Base-by-base conservation (phyloP, 2,113 vertebrate genomes). In the Oryzias curvinotus region DNA sequence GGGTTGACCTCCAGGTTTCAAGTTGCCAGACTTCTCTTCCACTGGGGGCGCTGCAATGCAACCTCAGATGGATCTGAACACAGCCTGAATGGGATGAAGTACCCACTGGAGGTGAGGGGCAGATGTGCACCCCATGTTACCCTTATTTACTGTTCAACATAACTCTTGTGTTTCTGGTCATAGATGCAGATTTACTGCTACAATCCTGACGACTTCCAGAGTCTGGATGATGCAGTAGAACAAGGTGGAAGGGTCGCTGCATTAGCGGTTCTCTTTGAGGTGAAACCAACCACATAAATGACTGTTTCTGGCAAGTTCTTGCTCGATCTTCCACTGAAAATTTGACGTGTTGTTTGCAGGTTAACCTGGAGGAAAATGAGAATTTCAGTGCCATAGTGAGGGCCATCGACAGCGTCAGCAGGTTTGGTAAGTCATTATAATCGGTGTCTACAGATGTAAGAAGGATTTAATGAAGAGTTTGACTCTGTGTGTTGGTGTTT, bases 121-220 rank as follows among this genome's bases (percentile, higher is more conserved):
- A 3, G 10, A 6, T 7, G 25, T 1, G 14, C 8, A n/a, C 17
- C 18, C 4, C 4, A 12, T 19, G 4, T 30, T 44, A 52, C 48
- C 15, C 5, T 48, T 1, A 67, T 41, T 26, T 41, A 49, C 17
- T 42, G 21, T 14, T 25, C 1, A 3, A 0, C 21, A 41, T 75
- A 4, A 68, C 52, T 0, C 3, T 0, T 23, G 7, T 26, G n/a
- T 63, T 50, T 57, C 16, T 50, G 26, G 10, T 10, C 19, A 36
- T 50, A 99, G 97, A 98, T 99, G 96, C 97, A 99, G 86, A 94
- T 99, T 84, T 95, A 94, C 88, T 94, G 94, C 83, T 97, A 93
- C 47, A 93, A 97, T 77, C 85, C 82, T 5, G 87, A 93, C 30
- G 89, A 88, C 36, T 96, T 92, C 90, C 84, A 87, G 61, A 93